phyloP scores from a whole-genome alignment of 2,888 invertebrate genomes.

The Tetrapedia diversipes region DNA sequence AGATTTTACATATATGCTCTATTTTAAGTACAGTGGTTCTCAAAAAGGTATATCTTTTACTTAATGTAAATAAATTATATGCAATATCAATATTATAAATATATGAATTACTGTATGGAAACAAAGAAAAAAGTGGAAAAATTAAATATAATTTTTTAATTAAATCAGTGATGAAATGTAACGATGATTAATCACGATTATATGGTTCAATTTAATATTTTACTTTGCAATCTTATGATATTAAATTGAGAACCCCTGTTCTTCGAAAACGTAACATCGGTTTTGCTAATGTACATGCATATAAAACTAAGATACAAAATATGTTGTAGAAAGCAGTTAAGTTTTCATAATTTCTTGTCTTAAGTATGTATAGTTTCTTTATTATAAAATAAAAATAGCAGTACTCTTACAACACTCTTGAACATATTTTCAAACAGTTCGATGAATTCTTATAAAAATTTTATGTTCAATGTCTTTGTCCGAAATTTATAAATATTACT shows the following conservation, averaged over 20 bases:
- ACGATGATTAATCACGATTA: background rate
- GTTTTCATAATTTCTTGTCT: conserved; percentile 37
- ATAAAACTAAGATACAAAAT: conserved; percentile 28
- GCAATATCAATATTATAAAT: background rate
- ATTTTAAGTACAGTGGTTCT: conserved; percentile 35
- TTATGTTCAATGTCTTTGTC: conserved; percentile 11
- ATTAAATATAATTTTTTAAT: background rate
- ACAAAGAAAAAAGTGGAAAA: conserved; percentile 6
- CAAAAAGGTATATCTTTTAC: background rate
- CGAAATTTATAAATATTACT: conserved; percentile 31
- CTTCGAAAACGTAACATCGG: conserved; percentile 30
- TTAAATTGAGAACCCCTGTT: conserved; percentile 40
- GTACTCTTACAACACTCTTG: conserved; percentile 40
- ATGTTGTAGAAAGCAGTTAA: conserved; percentile 42
- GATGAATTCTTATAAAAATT: conserved; percentile 63
- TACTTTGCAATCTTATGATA: background rate
- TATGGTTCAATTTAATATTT: conserved; percentile 3
- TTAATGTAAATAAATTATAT: background rate
- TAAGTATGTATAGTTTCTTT: conserved; percentile 42
- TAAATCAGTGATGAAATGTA: background rate
- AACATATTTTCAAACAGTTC: conserved; percentile 56
- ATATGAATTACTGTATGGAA: background rate
- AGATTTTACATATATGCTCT: conserved; percentile 37
- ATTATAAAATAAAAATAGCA: conserved; percentile 44
- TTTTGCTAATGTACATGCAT: conserved; percentile 39